Percentiles rank a stretch among this genome's conserved stretches.
phyloP scores from a whole-genome alignment of 2,888 invertebrate genomes.

The Erebia epiphron region DNA sequence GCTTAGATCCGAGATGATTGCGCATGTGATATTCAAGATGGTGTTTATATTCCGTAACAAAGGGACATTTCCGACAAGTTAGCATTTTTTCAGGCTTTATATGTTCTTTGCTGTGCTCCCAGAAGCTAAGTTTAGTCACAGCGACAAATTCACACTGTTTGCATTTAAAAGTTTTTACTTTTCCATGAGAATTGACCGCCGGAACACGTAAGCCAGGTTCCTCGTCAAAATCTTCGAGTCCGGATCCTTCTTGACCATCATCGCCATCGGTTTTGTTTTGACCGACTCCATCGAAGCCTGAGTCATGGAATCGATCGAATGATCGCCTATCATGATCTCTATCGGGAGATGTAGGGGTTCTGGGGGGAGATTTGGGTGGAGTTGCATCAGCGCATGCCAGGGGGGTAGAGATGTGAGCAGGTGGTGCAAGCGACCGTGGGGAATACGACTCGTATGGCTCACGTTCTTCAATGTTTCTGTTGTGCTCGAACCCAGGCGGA shows the following conservation, averaged over 20 bases:
- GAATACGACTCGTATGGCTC: constrained; percentile 68
- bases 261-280: constrained; percentile 62
- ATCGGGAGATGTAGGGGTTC: constrained; percentile 65
- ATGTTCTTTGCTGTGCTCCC: constrained; percentile 95
- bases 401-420: constrained; percentile 67
- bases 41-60: constrained; percentile 99
- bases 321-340: constrained; percentile 61
- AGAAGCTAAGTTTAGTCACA: constrained; percentile 94
- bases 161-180: constrained; percentile 95
- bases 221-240: constrained; percentile 78
- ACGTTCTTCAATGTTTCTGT: constrained; percentile 58
- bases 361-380: constrained; percentile 74
- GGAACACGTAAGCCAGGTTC: constrained; percentile 84
- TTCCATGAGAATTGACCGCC: constrained; percentile 89
- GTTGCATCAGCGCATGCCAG: constrained; percentile 67
- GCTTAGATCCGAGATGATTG: constrained; percentile 97
- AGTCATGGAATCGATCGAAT: constrained; percentile 76
- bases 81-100: constrained; percentile 96
- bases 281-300: constrained; percentile 73
- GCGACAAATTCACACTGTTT: constrained; percentile 95
- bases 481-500: constrained; percentile 81
- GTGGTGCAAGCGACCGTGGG: constrained; percentile 60
- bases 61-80: constrained; percentile 95
- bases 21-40: constrained; percentile 98
- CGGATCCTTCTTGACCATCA: constrained; percentile 77